Base-by-base conservation (phyloP, 37 sponge, comb jelly and placozoan genomes). In the Bolinopsis microptera region DNA sequence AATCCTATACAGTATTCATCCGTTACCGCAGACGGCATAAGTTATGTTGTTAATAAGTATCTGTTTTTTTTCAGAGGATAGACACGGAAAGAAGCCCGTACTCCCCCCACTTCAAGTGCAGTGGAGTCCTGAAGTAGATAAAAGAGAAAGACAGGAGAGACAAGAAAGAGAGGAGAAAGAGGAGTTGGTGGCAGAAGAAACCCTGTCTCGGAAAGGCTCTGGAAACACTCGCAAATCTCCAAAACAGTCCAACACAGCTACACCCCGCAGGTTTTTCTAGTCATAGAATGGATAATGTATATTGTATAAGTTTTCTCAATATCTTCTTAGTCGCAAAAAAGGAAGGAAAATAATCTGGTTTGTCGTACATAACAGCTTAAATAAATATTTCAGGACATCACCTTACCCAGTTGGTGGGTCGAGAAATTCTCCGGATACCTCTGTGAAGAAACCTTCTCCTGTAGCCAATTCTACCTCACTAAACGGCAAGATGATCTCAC, bases 101-200 rank as follows among this genome's bases (percentile, higher is more conserved):
- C 61, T 86, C 2, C 90, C 90, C n/a, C 90, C 90, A 1, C 90
- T 86, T 1, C 36, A 86, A 40, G 90, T 86, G 3, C 61, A 86
- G 30, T 86, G 90, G 90, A 86, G 80, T 77, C 80, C 33, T 5
- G 61, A 48, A 13, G 61, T 48, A 48, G 9, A 48, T 3, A 32
- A 33, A 36, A 77, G 80, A 22, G 74, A 70, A n/a, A 70, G 2
- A 26, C 28, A 70, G 74, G 74, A 70, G 74, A 18, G 18, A 18
- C 16, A 61, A 18, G 18, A 61, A 18, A 18, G 18, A 61, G 68
- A 61, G 68, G 68, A 61, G 68, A 61, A 18, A 18, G 68, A 61
- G 68, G 68, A 61, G 74, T 21, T 18, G 68, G 68, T 21, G 68
- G 74, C 24, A n/a, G 30, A 70, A n/a, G 74, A 22, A 22, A 22